phyloP scores from a whole-genome alignment of 2,797 vertebrate species.

The Gila robusta region DNA sequence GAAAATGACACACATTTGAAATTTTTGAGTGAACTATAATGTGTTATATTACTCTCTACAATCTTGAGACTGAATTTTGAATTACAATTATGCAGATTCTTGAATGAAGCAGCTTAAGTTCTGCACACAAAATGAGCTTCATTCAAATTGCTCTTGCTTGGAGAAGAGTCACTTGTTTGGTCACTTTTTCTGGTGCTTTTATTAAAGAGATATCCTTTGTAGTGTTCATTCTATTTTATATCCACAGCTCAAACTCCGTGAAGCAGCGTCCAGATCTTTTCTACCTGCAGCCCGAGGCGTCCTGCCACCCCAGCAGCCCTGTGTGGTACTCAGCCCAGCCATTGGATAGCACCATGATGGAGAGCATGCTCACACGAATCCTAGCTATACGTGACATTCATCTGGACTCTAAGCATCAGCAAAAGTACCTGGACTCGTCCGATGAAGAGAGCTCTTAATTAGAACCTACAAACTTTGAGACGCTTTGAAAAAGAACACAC shows the following conservation, averaged over 20 bases:
- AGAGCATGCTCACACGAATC: constrained; percentile 95
- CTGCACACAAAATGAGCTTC: neutral
- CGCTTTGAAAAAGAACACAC: constrained; percentile 9
- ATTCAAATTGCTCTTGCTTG: constrained; percentile 3
- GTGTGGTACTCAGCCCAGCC: constrained; percentile 92
- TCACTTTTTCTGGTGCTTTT: neutral
- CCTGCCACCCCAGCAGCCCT: constrained; percentile 85
- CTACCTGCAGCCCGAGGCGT: constrained; percentile 92
- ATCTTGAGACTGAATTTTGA: neutral
- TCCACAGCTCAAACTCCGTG: constrained; percentile 88
- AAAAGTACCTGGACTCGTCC: constrained; percentile 39
- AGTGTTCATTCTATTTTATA: neutral
- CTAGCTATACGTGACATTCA: constrained; percentile 93
- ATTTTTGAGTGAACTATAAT: neutral
- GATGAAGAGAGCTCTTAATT: constrained; percentile 64
- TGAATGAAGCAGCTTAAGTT: neutral
- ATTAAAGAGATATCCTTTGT: neutral
- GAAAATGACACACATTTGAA: neutral
- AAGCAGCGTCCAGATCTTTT: constrained; percentile 89
- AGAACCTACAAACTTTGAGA: neutral
- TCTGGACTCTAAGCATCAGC: constrained; percentile 70
- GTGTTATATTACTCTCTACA: neutral
- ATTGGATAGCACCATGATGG: constrained; percentile 86
- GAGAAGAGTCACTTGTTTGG: neutral
- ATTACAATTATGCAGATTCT: neutral